phyloP scores from a whole-genome alignment of 2,797 vertebrate species.

The Aphelocoma californica region DNA sequence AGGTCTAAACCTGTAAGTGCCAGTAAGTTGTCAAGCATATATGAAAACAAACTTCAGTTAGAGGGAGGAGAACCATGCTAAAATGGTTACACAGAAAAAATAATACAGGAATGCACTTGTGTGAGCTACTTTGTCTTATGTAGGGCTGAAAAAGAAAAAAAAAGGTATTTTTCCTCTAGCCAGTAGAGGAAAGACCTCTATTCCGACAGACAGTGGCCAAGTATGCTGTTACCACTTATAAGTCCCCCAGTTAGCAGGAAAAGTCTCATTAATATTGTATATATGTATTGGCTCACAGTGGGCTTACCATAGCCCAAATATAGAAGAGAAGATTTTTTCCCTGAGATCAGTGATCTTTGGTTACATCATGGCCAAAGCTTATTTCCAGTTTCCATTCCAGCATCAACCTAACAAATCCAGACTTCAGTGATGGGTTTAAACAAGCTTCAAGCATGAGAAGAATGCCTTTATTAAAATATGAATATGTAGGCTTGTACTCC shows the following conservation, averaged over 20 bases:
- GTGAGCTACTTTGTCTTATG: not conserved
- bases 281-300: not conserved
- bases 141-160: not conserved
- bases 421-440: conserved; percentile 18
- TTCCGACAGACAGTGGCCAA: not conserved
- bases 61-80: not conserved
- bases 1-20: not conserved
- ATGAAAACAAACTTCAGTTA: not conserved
- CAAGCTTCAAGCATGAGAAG: conserved; percentile 1
- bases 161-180: not conserved
- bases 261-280: conserved; percentile 12
- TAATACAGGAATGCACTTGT: not conserved
- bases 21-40: not conserved
- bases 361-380: not conserved
- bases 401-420: not conserved
- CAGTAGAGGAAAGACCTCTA: not conserved
- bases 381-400: conserved; percentile 12
- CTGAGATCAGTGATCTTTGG: not conserved
- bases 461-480: conserved; percentile 34
- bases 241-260: conserved; percentile 15
- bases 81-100: not conserved
- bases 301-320: not conserved
- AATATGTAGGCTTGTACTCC: not conserved
- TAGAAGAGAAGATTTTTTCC: not conserved
- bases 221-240: not conserved